Conservation (phyloP, 1,140 invertebrate species). For the Nymphalis io region DNA sequence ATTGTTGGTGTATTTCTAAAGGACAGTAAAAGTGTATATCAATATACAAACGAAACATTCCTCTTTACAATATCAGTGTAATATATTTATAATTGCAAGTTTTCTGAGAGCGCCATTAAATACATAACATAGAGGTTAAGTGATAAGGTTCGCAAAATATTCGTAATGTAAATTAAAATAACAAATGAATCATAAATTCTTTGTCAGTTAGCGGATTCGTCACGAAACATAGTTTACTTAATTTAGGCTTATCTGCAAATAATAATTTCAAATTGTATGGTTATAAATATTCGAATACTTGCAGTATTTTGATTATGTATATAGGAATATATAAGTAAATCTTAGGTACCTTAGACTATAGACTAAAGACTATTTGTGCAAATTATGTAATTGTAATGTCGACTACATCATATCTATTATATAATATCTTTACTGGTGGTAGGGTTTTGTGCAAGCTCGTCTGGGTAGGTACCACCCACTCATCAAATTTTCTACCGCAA, state of each 20-base stretch:
- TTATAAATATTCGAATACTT: background rate
- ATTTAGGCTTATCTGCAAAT: background rate
- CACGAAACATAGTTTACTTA: background rate
- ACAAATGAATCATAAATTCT: slow-evolving; percentile 3
- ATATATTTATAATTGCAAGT: background rate
- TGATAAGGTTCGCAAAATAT: slow-evolving; percentile 6
- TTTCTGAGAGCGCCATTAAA: background rate
- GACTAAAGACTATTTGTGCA: too few species aligned
- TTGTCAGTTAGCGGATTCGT: background rate
- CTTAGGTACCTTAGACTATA: too few species aligned
- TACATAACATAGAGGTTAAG: background rate
- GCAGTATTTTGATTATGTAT: too few species aligned
- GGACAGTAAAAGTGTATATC: too few species aligned
- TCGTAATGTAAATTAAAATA: background rate
- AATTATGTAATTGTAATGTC: too few species aligned
- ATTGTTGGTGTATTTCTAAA: too few species aligned
- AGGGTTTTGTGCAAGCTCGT: too few species aligned
- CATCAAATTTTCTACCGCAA: too few species aligned
- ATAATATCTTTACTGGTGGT: too few species aligned
- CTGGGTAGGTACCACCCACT: too few species aligned
- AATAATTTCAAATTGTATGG: background rate
- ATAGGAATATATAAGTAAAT: too few species aligned
- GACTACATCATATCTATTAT: too few species aligned
- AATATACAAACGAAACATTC: background rate
- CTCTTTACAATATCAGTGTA: background rate